These are phyloP conservation scores for Panthera leo DNA, from an alignment of 2,113 vertebrate species.

Conservation along the genomic window DNA sequence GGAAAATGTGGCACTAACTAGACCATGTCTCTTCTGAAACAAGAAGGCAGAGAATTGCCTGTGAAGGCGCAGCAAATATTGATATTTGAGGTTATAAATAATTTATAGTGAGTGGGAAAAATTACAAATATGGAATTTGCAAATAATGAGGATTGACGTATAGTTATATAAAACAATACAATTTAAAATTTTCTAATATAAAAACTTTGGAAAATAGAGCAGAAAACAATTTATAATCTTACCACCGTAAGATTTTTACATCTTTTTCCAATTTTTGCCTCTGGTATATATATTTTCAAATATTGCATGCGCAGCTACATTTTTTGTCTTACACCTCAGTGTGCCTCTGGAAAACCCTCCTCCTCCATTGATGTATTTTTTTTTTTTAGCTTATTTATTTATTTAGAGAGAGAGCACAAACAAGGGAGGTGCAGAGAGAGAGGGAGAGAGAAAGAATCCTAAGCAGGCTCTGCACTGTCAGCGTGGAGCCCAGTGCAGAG, in stretches of 20 bases:
- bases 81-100: neutral
- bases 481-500: too few species aligned
- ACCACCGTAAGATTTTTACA: neutral
- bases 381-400: too few species aligned
- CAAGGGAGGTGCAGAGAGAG: too few species aligned
- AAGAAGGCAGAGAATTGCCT: neutral
- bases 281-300: neutral
- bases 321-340: neutral
- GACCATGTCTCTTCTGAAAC: neutral
- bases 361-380: neutral
- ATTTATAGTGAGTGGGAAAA: neutral
- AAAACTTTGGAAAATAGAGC: neutral
- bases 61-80: neutral
- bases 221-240: neutral
- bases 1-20: neutral
- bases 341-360: neutral
- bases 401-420: too few species aligned
- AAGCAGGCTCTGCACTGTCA: too few species aligned
- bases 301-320: neutral
- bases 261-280: neutral
- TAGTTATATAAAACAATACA: neutral
- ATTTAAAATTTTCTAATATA: neutral
- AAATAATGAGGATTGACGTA: neutral
- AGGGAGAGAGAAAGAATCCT: too few species aligned
- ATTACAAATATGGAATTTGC: neutral